Base-by-base conservation (phyloP, 2,888 invertebrate genomes). In the Drosophila gaucha region DNA sequence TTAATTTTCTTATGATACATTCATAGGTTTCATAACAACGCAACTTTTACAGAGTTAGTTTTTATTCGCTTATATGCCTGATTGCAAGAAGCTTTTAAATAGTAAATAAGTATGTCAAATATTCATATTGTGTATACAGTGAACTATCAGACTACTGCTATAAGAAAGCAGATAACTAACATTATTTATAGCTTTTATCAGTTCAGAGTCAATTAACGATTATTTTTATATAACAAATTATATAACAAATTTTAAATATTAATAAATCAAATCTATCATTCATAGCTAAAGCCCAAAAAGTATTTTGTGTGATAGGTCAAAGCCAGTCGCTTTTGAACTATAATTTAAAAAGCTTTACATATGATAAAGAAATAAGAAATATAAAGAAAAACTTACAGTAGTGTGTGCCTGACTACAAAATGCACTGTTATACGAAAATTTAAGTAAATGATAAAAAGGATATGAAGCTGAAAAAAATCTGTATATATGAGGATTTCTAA, bases 251-350 rank as follows among this genome's bases (percentile, higher is more conserved):
- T 9, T 26, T 16, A 41, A 41, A 26, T 41, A 5, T 41, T 41
- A 26, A 41, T 41, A 41, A 26, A 41, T 26, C 4, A 41, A 41
- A 47, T 31, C n/a, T 22, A 47, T 38, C 14, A 14, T 14, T 50
- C 50, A 28, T 28, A 6, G 0, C 3, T 3, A 22, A 47, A 31
- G 30, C 20, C 20, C 2, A 16, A 28, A 14, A 50, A 28, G 9
- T n/a, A 28, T 8, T 35, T 26, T 49, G 30, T 44, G 28, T 20
- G 28, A 38, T 38, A 38, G 14, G 28, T 38, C 50, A 24, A 28
- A 36, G n/a, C 12, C 12, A 14, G 31, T 50, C 1, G 26, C 36
- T 18, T 26, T 44, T 28, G 18, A 28, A 26, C 8, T 16, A 10
- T 14, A 43, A 26, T 16, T 26, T 24, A 43, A 10, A 43, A 26